These are phyloP conservation scores for Patagioenas fasciata DNA, from an alignment of 2,113 vertebrate species.

Conservation along the genomic window DNA sequence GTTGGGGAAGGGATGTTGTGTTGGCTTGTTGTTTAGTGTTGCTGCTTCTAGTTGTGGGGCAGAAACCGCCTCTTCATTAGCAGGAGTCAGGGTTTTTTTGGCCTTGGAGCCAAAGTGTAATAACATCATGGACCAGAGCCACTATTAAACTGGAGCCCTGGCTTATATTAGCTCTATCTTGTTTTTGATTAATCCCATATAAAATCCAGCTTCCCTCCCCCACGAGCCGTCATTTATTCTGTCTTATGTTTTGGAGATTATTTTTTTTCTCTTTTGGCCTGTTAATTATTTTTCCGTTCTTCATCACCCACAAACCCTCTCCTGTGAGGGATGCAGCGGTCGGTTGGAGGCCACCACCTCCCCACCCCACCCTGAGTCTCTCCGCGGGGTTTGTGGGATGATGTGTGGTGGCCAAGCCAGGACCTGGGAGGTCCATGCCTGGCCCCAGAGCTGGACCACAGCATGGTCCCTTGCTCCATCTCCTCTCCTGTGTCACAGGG, in stretches of 20 bases:
- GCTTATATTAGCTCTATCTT: slow-evolving; percentile 40
- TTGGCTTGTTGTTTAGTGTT: background rate
- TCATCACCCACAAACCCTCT: background rate
- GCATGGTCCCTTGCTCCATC: background rate
- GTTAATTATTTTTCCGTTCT: slow-evolving; percentile 4
- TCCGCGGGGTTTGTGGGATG: background rate
- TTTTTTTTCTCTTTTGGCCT: background rate
- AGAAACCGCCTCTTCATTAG: slow-evolving; percentile 6
- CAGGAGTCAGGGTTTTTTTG: background rate
- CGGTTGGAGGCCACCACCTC: background rate
- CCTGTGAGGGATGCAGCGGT: background rate
- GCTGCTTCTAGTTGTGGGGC: background rate
- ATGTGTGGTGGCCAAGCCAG: background rate
- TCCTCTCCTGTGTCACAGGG: background rate
- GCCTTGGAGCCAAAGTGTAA: background rate
- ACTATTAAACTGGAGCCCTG: slow-evolving; percentile 31
- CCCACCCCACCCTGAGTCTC: background rate
- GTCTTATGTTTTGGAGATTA: background rate
- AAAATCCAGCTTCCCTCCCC: background rate
- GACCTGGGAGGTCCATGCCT: background rate
- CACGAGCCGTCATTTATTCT: background rate
- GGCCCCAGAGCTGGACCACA: background rate
- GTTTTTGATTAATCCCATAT: background rate
- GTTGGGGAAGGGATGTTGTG: background rate
- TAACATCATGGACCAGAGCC: slow-evolving; percentile 29